Conservation (phyloP, 2,113 vertebrate genomes). For the Paradoxurus hermaphroditus region DNA sequence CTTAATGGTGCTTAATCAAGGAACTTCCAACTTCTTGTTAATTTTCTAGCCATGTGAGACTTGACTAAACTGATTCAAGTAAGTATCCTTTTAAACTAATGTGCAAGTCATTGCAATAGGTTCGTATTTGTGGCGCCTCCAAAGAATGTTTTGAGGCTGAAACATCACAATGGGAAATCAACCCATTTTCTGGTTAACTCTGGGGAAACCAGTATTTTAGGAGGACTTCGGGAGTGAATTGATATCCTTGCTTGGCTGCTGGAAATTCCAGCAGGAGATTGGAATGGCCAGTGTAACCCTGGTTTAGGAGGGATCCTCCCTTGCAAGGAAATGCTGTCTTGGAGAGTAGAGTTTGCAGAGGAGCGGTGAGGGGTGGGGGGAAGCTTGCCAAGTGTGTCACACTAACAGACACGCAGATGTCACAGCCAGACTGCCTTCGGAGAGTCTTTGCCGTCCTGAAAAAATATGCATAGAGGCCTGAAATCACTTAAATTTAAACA, state of each 20-base stretch:
- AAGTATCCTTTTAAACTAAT: not conserved
- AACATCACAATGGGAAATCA: slow-evolving; percentile 9
- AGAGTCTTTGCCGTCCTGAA: slow-evolving; percentile 12
- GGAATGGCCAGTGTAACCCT: not conserved
- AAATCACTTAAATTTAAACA: slow-evolving; percentile 10
- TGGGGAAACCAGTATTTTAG: not conserved
- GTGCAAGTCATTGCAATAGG: not conserved
- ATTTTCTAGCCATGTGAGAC: not conserved
- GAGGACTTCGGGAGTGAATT: not conserved
- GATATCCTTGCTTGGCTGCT: not conserved
- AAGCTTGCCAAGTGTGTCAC: slow-evolving; percentile 20
- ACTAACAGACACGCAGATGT: slow-evolving; percentile 54
- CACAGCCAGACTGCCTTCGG: slow-evolving; percentile 19
- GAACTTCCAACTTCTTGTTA: not conserved
- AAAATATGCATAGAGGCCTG: not conserved
- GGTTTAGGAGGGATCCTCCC: not conserved
- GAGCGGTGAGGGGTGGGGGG: not conserved
- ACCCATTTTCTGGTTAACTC: slow-evolving; percentile 12
- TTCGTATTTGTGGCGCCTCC: not conserved
- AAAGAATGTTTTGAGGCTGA: not conserved
- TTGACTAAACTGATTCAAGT: not conserved
- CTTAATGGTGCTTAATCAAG: not conserved
- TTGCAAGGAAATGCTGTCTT: not conserved
- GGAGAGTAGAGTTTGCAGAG: not conserved
- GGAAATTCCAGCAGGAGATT: not conserved